Percentiles rank a stretch among this genome's conserved stretches.
Conservation (phyloP, 2,113 vertebrate species). For the Camelus bactrianus region DNA sequence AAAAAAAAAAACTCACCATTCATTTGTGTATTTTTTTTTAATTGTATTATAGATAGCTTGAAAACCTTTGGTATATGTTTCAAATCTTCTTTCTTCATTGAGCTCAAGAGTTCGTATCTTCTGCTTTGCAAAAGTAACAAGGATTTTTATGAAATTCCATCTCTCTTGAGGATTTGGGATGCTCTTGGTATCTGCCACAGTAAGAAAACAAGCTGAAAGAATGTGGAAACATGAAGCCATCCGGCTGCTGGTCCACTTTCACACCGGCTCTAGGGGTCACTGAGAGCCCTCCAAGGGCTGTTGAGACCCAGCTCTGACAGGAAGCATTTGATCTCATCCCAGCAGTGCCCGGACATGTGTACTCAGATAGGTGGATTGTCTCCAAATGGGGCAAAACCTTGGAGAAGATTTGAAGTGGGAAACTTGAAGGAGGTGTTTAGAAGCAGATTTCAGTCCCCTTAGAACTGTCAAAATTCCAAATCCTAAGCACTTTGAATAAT, state of each 20-base stretch:
- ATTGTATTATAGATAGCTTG: neutral
- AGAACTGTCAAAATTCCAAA: neutral
- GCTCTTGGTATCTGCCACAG: slow-evolving; percentile 59
- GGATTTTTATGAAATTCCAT: slow-evolving; percentile 53
- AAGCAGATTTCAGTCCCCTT: neutral
- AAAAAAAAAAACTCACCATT: neutral
- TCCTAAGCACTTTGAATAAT: neutral
- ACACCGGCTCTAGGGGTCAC: slow-evolving; percentile 89
- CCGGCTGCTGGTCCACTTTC: slow-evolving; percentile 89
- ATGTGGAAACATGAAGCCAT: slow-evolving; percentile 86
- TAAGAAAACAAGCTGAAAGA: slow-evolving; percentile 86
- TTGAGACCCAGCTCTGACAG: slow-evolving; percentile 83
- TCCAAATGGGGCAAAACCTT: slow-evolving; percentile 64
- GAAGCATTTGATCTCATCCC: slow-evolving; percentile 87
- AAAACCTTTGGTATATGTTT: neutral
- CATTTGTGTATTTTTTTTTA: neutral
- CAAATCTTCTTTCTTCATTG: neutral
- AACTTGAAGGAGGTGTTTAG: neutral
- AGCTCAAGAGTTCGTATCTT: neutral
- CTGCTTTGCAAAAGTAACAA: slow-evolving; percentile 51
- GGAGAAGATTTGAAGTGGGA: slow-evolving; percentile 72
- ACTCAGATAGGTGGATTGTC: slow-evolving; percentile 70
- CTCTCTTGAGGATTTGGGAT: slow-evolving; percentile 73
- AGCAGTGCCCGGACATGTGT: slow-evolving; percentile 74
- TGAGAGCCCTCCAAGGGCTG: slow-evolving; percentile 85